Percentiles rank a stretch among this genome's conserved stretches.
These are phyloP conservation scores for Cancer borealis DNA, from an alignment of 2,888 invertebrate species.

Conservation along the genomic window DNA sequence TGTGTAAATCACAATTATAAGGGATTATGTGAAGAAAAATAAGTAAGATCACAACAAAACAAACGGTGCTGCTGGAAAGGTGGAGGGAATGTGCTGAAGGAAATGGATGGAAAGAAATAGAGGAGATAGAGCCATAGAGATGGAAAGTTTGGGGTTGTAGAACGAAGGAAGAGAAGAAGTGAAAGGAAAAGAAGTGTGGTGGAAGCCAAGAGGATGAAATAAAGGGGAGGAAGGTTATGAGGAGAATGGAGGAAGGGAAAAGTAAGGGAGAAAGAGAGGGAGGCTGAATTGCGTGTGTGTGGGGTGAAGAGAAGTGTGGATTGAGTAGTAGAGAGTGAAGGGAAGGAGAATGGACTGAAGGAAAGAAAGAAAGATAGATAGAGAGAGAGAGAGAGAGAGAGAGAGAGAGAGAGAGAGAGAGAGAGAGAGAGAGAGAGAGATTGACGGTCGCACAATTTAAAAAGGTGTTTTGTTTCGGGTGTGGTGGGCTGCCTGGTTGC, in stretches of 20 bases:
- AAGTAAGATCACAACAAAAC: not conserved
- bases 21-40: not conserved
- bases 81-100: not conserved
- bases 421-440: slow-evolving; percentile 23
- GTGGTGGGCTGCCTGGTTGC: not conserved
- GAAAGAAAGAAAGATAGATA: slow-evolving; percentile 15
- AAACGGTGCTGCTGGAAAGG: not conserved
- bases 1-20: too few relatives aligned
- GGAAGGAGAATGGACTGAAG: not conserved
- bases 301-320: not conserved
- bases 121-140: not conserved
- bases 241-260: not conserved
- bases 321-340: not conserved
- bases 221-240: not conserved
- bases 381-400: slow-evolving; percentile 15
- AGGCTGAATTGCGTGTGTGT: not conserved
- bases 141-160: not conserved
- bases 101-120: not conserved
- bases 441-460: not conserved
- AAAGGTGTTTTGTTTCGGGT: not conserved
- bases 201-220: not conserved
- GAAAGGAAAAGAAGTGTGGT: not conserved
- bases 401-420: slow-evolving; percentile 40
- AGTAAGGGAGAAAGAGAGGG: not conserved
- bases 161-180: not conserved